A percentile compares a stretch with the other conserved stretches of the same genome.
phyloP scores from a whole-genome alignment of 2,797 vertebrate species.

The Epinephelus awoara region DNA sequence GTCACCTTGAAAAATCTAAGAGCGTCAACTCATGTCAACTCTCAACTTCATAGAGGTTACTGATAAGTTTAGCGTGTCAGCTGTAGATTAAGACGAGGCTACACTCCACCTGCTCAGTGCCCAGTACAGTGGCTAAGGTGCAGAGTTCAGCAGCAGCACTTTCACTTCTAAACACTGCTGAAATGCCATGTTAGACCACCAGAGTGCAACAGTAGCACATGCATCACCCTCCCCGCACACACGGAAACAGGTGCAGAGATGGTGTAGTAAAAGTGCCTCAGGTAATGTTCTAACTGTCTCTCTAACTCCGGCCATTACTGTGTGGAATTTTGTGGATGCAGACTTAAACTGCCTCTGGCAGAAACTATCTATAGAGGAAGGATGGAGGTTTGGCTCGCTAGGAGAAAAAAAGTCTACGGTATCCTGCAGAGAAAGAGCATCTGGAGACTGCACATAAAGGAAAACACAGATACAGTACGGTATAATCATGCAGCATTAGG shows the following conservation, averaged over 20 bases:
- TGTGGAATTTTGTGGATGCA: slow-evolving; percentile 21
- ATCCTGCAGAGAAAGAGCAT: slow-evolving; percentile 17
- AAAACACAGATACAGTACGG: background rate
- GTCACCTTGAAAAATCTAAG: slow-evolving; percentile 29
- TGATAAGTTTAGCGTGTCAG: slow-evolving; percentile 16
- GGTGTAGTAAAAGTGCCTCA: slow-evolving; percentile 33
- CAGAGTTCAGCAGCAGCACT: background rate
- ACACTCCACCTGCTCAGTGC: background rate
- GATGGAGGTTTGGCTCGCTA: background rate
- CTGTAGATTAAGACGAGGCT: slow-evolving; percentile 1
- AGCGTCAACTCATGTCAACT: slow-evolving; percentile 14
- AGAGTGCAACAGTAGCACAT: slow-evolving; percentile 70
- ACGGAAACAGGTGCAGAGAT: slow-evolving; percentile 18
- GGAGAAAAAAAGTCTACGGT: background rate
- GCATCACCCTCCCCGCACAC: background rate
- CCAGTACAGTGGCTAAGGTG: background rate
- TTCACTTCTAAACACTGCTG: slow-evolving; percentile 9
- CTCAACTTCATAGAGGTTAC: background rate
- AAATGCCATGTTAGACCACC: slow-evolving; percentile 59
- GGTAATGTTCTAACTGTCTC: slow-evolving; percentile 50
- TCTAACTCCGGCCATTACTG: slow-evolving; percentile 37
- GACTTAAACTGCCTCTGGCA: slow-evolving; percentile 17
- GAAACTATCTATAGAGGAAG: background rate
- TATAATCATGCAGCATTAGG: background rate
- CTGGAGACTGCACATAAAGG: background rate